Percentiles rank a stretch among this genome's conserved stretches.
Conservation (phyloP, 2,797 vertebrate species). For the Clarias fuscus region DNA sequence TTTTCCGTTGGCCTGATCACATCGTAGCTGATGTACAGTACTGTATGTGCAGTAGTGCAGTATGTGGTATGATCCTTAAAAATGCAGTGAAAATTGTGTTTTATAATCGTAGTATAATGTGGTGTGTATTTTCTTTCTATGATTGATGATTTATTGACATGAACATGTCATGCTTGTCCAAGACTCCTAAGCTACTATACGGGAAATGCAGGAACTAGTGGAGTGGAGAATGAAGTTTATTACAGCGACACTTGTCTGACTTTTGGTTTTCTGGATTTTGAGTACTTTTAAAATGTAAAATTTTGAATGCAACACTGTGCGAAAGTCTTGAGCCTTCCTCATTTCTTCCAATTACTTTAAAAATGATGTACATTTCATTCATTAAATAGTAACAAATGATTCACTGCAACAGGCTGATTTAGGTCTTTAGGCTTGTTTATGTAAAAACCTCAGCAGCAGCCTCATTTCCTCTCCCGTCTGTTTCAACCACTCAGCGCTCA, state of each 20-base stretch:
- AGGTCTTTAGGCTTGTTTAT: too few species aligned
- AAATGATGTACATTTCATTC: too few species aligned
- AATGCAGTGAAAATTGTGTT: neutral
- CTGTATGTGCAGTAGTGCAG: neutral
- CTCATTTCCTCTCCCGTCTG: too few species aligned
- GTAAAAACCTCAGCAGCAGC: too few species aligned
- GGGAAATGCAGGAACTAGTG: too few species aligned
- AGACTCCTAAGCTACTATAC: neutral
- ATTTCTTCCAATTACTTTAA: too few species aligned
- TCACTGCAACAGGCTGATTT: too few species aligned
- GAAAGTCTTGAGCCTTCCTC: too few species aligned
- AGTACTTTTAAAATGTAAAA: conserved; percentile 6
- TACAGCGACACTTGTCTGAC: neutral
- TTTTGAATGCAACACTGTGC: too few species aligned
- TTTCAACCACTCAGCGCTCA: too few species aligned
- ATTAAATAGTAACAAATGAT: too few species aligned
- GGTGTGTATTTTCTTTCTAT: neutral
- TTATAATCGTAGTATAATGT: neutral
- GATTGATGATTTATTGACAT: neutral
- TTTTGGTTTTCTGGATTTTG: neutral
- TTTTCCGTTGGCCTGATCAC: neutral
- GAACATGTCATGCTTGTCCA: neutral
- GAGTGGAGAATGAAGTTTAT: neutral
- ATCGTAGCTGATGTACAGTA: neutral
- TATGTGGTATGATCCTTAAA: neutral